Evolutionary conservation across 1,140 invertebrate genomes (phyloP).

Genomic region (Cheumatopsyche charites): DNA sequence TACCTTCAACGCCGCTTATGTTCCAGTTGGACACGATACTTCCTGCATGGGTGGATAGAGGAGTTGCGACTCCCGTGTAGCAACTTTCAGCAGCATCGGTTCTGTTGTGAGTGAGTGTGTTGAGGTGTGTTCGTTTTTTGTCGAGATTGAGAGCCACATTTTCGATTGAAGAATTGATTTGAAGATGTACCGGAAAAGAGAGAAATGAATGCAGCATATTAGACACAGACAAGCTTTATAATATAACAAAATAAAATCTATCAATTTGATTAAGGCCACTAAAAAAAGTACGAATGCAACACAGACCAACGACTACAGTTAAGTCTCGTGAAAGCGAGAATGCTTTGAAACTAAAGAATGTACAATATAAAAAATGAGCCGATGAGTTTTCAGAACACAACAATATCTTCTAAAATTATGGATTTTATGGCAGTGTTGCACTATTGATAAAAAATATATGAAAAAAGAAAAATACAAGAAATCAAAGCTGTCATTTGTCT

Average conservation of each 20-base stretch:
- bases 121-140: neutral
- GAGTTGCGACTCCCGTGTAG: slow-evolving; percentile 39
- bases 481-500: slow-evolving; percentile 33
- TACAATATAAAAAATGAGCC: neutral
- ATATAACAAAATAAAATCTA: slow-evolving; percentile 8
- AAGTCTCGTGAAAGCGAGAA: slow-evolving; percentile 15
- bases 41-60: slow-evolving; percentile 34
- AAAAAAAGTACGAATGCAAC: slow-evolving; percentile 37
- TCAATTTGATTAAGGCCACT: too few species aligned
- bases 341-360: too few species aligned
- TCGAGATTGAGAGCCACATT: neutral
- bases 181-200: slow-evolving; percentile 44
- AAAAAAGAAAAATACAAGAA: slow-evolving; percentile 12
- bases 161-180: neutral
- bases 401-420: neutral
- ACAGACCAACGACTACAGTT: slow-evolving; percentile 44
- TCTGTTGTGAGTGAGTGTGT: too few species aligned
- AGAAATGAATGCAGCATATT: slow-evolving; percentile 46
- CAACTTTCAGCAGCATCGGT: too few species aligned
- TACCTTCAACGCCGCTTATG: neutral
- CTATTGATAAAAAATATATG: slow-evolving; percentile 2
- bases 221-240: slow-evolving; percentile 37
- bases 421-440: slow-evolving; percentile 24
- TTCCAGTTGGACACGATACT: slow-evolving; percentile 25
- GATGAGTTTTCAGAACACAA: neutral